Base-by-base conservation (phyloP, 2,797 vertebrate species). In the Lophius americanus region DNA sequence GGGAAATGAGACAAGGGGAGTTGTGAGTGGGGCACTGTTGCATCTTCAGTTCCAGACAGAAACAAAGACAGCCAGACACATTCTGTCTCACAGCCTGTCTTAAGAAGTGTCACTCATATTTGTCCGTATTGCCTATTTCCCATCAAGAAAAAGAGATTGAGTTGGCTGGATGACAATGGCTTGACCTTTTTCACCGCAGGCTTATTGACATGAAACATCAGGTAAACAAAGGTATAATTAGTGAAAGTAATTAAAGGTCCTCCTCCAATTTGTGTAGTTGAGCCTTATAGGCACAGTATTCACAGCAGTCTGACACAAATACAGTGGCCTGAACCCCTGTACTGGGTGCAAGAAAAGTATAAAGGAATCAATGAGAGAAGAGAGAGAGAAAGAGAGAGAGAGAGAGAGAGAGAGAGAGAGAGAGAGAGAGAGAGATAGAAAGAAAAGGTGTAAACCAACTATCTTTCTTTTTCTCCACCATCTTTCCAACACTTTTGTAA, bases 51-150 rank as follows among this genome's bases (percentile, higher is more conserved):
- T 67, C 80, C 72, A 86, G 82, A 86, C 80, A 76, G 57, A 70
- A 64, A 73, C 62, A 82, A 7, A 79, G 73, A 79, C 73, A 83
- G 74, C n/a, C 36, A 67, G 68, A 72, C 63, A 66, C 41, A 11
- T 33, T 68, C 43, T 55, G 75, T 86, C 83, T 83, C 80, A 74
- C 67, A 57, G 62, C 13, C 58, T 67, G 77, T 64, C 75, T 65
- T 14, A 66, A 74, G 73, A 38, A 11, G 51, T 42, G 54, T 12
- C 84, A 55, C 47, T 60, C 54, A 42, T 36, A 56, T 3, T 46
- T 0, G 1, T 32, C 50, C 46, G 6, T 7, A 51, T 51, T 49
- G 56, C 72, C 62, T 14, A 68, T 64, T 64, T 70, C 23, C 60
- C 41, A 78, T 44, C 32, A 52, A 9, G 10, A 13, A 14, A 54